A percentile compares a stretch with the other conserved stretches of the same genome.
These are phyloP conservation scores for Tapirus terrestris DNA, from an alignment of 2,113 vertebrate species.

Conservation along the genomic window DNA sequence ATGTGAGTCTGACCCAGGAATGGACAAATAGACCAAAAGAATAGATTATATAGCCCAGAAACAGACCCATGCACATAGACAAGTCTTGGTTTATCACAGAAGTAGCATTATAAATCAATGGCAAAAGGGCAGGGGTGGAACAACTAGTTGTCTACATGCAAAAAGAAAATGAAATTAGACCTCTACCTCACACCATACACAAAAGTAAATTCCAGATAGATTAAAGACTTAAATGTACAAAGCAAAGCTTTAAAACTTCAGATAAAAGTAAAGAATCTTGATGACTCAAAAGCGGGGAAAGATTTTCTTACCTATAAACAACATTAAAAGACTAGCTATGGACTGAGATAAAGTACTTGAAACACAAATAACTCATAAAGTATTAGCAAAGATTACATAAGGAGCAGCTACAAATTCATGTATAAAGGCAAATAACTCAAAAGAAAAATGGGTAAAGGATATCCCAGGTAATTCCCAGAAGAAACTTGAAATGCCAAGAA, in stretches of 20 bases:
- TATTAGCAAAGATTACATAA: background rate
- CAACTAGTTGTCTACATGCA: background rate
- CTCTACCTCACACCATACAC: background rate
- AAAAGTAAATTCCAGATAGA: background rate
- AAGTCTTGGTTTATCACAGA: background rate
- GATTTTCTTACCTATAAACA: background rate
- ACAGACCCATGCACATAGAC: background rate
- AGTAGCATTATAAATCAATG: background rate
- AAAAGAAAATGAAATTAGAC: background rate
- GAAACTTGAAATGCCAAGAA: background rate
- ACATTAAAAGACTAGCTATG: conserved; percentile 13
- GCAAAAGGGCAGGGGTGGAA: background rate
- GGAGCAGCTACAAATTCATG: background rate
- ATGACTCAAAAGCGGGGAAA: background rate
- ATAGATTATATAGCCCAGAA: background rate
- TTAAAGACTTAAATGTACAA: background rate
- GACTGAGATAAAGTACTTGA: background rate
- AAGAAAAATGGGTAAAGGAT: background rate
- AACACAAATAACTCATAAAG: background rate
- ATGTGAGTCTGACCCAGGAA: background rate
- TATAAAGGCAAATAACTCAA: conserved; percentile 28
- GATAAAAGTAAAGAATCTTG: conserved; percentile 1
- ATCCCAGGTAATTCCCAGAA: background rate
- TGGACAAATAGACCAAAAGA: background rate
- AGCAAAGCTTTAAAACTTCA: conserved; percentile 34